A percentile compares a stretch with the other conserved stretches of the same genome.
Evolutionary conservation across 2,797 vertebrate genomes (phyloP).

Genomic region (Siniperca scherzeri): DNA sequence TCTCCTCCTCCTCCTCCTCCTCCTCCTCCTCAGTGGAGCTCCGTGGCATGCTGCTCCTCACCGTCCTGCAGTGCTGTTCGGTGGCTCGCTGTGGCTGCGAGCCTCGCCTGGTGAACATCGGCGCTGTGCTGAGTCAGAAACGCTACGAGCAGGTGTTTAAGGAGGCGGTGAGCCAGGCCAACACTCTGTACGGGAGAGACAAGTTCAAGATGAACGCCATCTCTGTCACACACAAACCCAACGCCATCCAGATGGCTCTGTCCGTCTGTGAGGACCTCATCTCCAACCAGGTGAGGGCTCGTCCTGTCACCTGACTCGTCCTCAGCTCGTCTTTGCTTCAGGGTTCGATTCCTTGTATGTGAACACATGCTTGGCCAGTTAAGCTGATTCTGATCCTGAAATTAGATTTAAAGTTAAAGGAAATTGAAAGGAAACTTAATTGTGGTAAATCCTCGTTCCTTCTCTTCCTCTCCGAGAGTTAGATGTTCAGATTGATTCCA

Average conservation of each 20-base stretch:
- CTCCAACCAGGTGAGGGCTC: slow-evolving; percentile 91
- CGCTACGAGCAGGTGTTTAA: slow-evolving; percentile 95
- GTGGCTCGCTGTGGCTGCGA: slow-evolving; percentile 90
- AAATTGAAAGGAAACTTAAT: too few relatives aligned
- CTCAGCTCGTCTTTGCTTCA: too few relatives aligned
- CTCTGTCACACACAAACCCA: slow-evolving; percentile 95
- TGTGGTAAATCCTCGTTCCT: too few relatives aligned
- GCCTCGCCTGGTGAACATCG: slow-evolving; percentile 93
- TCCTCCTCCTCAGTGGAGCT: slow-evolving; percentile 74
- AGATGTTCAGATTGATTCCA: too few relatives aligned
- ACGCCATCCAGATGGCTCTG: slow-evolving; percentile 98
- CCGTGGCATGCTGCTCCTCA: slow-evolving; percentile 88
- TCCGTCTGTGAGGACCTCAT: slow-evolving; percentile 98
- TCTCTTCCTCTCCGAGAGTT: too few relatives aligned
- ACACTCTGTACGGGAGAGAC: slow-evolving; percentile 91
- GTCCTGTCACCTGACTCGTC: too few relatives aligned
- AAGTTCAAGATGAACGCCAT: slow-evolving; percentile 97
- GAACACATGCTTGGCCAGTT: too few relatives aligned
- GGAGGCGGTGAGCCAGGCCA: slow-evolving; percentile 93
- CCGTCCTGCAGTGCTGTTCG: slow-evolving; percentile 90
- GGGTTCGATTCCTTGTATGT: too few relatives aligned
- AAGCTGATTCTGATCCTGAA: too few relatives aligned
- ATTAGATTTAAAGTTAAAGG: too few relatives aligned
- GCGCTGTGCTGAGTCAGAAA: slow-evolving; percentile 95
- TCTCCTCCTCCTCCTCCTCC: neutral